Conservation (phyloP, 2,888 invertebrate genomes). For the Iselma pallidipennis region DNA sequence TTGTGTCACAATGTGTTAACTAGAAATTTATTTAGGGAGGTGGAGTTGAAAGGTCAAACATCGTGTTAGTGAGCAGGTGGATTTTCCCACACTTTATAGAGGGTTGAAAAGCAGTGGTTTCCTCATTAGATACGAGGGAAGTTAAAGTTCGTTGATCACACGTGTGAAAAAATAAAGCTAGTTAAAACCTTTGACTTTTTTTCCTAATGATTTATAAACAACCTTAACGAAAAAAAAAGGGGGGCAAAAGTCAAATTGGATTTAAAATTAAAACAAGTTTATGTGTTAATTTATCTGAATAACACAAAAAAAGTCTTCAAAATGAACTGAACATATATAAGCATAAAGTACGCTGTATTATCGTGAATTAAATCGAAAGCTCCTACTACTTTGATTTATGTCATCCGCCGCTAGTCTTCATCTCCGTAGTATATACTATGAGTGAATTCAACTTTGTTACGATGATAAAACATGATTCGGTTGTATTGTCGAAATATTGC, state of each 20-base stretch:
- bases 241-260: not conserved
- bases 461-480: conserved; percentile 1
- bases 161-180: not conserved
- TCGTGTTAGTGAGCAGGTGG: conserved; percentile 35
- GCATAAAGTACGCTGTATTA: not conserved
- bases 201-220: no score
- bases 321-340: not conserved
- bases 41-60: not conserved
- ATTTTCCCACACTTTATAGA: conserved; percentile 29
- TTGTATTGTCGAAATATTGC: not conserved
- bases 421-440: not conserved
- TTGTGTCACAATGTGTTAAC: not conserved
- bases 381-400: not conserved
- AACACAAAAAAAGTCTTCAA: not conserved
- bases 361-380: not conserved
- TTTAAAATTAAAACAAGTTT: not conserved
- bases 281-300: not conserved
- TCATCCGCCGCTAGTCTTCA: not conserved
- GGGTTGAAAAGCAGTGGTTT: not conserved
- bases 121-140: not conserved
- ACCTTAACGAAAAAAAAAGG: no score
- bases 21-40: not conserved
- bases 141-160: not conserved
- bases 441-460: not conserved
- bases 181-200: no score